These are phyloP conservation scores for Oxyura jamaicensis DNA, from an alignment of 2,113 vertebrate genomes.

Conservation along the genomic window DNA sequence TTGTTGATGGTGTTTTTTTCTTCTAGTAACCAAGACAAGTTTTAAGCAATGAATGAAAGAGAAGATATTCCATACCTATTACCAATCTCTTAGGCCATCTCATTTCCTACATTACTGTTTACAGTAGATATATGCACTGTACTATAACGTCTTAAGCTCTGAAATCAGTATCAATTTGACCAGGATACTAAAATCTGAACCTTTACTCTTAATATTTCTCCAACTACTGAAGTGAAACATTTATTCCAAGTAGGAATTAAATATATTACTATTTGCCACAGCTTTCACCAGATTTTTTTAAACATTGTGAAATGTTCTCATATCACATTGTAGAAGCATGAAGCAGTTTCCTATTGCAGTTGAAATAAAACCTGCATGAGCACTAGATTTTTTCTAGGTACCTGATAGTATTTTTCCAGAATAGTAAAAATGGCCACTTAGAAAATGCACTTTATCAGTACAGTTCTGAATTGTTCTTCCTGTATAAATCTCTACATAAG, in stretches of 20 bases:
- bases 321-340: not conserved
- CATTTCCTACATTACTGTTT: not conserved
- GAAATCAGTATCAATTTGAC: not conserved
- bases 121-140: not conserved
- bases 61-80: not conserved
- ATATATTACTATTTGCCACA: not conserved
- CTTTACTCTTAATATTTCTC: not conserved
- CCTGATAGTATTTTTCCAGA: not conserved
- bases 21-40: not conserved
- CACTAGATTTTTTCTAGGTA: not conserved
- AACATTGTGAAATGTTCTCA: not conserved
- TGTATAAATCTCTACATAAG: fast-evolving
- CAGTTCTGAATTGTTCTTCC: not conserved
- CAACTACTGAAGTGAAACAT: not conserved
- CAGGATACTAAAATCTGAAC: not conserved
- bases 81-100: not conserved
- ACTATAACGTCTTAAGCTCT: not conserved
- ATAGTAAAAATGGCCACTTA: not conserved
- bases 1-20: not conserved
- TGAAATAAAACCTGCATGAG: not conserved
- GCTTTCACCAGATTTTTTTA: not conserved
- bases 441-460: not conserved
- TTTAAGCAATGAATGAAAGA: not conserved
- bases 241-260: not conserved
- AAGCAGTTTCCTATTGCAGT: not conserved